Evolutionary conservation across 2,113 vertebrate species (phyloP).

Genomic region (Alaudala cheleensis): DNA sequence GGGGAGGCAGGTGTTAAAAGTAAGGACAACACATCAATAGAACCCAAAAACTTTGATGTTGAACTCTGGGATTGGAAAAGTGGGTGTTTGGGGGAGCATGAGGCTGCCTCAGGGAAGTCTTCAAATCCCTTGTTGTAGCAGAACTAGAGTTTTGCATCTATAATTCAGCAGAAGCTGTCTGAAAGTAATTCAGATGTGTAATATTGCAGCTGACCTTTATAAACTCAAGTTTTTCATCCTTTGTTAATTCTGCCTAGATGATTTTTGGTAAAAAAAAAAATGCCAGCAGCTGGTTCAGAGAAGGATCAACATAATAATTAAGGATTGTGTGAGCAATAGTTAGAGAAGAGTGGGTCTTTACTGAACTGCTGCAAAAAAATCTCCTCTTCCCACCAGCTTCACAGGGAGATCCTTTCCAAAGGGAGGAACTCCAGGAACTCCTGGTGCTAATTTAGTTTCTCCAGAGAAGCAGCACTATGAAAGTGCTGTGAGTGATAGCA

Average conservation of each 20-base stretch:
- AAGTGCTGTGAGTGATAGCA: neutral
- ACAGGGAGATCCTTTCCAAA: neutral
- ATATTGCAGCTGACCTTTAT: constrained; percentile 10
- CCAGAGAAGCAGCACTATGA: neutral
- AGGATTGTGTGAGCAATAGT: neutral
- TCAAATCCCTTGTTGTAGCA: neutral
- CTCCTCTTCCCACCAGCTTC: neutral
- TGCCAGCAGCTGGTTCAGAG: neutral
- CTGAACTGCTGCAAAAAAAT: neutral
- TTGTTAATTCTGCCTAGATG: neutral
- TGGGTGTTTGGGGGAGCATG: neutral
- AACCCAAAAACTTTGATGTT: neutral
- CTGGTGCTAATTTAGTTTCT: neutral
- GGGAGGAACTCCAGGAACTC: neutral
- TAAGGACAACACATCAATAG: neutral
- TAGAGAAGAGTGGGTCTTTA: neutral
- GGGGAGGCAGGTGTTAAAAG: neutral
- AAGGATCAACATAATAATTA: neutral
- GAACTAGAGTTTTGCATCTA: neutral
- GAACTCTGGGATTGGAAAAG: neutral
- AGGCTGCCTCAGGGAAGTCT: neutral
- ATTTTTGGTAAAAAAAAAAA: neutral
- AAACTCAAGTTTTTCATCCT: neutral
- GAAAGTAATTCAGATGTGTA: neutral
- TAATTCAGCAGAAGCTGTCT: constrained; percentile 27